Percentiles rank a stretch among this genome's conserved stretches.
Conservation (phyloP, 2,797 vertebrate species). For the Anabas testudineus region DNA sequence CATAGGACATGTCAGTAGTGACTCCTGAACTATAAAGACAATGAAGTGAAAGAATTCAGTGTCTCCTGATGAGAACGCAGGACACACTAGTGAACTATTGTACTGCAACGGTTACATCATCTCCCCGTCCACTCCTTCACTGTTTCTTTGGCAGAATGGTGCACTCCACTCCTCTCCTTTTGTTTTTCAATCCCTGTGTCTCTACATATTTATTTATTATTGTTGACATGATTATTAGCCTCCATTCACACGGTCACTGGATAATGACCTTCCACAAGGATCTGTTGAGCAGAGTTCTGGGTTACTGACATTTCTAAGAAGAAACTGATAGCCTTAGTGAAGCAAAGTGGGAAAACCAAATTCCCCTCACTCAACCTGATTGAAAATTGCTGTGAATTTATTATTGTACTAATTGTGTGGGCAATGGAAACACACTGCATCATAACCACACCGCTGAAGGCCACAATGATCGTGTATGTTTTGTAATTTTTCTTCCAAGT, state of each 20-base stretch:
- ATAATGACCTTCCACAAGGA: constrained; percentile 81
- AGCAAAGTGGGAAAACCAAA: constrained; percentile 26
- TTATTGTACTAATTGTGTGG: constrained; percentile 66
- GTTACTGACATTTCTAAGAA: constrained; percentile 75
- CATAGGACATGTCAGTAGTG: constrained; percentile 6
- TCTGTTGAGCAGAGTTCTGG: constrained; percentile 87
- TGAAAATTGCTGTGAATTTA: constrained; percentile 86
- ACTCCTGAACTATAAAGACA: constrained; percentile 21
- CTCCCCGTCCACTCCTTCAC: constrained; percentile 48
- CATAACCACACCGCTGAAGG: constrained; percentile 44
- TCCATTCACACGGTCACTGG: constrained; percentile 81
- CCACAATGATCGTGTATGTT: constrained; percentile 42
- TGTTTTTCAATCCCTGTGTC: constrained; percentile 66
- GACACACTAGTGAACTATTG: constrained; percentile 9
- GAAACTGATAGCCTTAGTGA: constrained; percentile 53
- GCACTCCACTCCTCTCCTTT: constrained; percentile 50
- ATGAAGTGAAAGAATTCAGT: constrained; percentile 24
- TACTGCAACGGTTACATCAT: constrained; percentile 37
- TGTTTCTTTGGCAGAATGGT: constrained; percentile 42
- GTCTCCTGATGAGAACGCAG: constrained; percentile 32
- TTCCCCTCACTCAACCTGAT: constrained; percentile 68
- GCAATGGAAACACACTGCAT: constrained; percentile 50
- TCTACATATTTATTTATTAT: constrained; percentile 88
- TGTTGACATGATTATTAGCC: constrained; percentile 73
- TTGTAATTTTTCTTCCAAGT: constrained; percentile 31